These are phyloP conservation scores for Kuschelorhynchus macadamiae DNA, from an alignment of 2,888 invertebrate genomes.

Conservation along the genomic window DNA sequence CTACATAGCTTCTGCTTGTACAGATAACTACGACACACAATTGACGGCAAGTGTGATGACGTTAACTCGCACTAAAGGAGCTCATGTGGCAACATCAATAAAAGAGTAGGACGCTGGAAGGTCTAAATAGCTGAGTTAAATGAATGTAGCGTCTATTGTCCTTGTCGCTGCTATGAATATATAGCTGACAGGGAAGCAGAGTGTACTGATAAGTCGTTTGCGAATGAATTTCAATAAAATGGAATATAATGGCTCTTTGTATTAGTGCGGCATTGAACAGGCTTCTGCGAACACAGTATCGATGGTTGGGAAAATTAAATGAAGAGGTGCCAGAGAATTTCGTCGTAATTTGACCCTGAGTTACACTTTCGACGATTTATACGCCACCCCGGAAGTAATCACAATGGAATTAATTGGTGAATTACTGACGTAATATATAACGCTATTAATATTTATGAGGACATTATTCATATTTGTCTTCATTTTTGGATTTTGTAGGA, in stretches of 20 bases:
- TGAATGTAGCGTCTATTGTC: conserved; percentile 39
- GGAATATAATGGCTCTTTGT: conserved; percentile 46
- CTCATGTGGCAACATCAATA: conserved; percentile 21
- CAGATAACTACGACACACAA: conserved; percentile 8
- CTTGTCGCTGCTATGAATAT: conserved; percentile 38
- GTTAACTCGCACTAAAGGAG: conserved; percentile 18
- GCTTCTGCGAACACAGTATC: conserved; percentile 31
- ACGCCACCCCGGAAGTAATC: no score
- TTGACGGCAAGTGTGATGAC: conserved; percentile 8
- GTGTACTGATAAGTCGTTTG: conserved; percentile 46
- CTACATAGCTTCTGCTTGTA: no score
- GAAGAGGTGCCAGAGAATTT: no score
- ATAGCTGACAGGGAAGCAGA: conserved; percentile 39
- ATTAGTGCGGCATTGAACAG: conserved; percentile 21
- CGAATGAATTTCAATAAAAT: conserved; percentile 50
- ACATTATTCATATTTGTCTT: no score
- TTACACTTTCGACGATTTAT: no score
- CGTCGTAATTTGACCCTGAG: no score
- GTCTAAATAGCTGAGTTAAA: conserved; percentile 8
- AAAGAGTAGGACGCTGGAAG: no score
- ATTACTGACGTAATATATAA: no score
- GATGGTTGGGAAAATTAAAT: not conserved
- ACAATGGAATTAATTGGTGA: no score
- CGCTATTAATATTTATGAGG: no score
- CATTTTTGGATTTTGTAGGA: no score